Conservation (phyloP, 2,888 invertebrate genomes). For the Chrysodeixis includens region DNA sequence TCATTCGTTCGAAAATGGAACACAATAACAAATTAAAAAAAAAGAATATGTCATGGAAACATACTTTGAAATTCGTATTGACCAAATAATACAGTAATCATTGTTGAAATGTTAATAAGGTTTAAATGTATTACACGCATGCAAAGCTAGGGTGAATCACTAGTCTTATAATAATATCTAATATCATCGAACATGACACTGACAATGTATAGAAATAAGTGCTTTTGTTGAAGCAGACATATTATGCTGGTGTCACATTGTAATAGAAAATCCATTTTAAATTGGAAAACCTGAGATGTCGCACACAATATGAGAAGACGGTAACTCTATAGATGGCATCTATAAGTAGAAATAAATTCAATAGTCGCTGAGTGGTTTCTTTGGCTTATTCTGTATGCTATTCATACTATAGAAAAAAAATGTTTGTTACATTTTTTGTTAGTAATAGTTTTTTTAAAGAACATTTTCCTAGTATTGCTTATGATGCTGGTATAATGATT, state of each 20-base stretch:
- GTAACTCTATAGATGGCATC: neutral
- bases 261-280: conserved; percentile 8
- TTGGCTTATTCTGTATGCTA: neutral
- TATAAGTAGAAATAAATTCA: neutral
- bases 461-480: too few relatives aligned
- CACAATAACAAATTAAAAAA: too few relatives aligned
- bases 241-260: conserved; percentile 13
- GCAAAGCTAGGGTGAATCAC: conserved; percentile 5
- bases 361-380: neutral
- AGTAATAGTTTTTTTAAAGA: too few relatives aligned
- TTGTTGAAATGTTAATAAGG: too few relatives aligned
- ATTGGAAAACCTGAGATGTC: conserved; percentile 1
- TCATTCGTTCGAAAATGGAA: too few relatives aligned
- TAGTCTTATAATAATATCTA: conserved; percentile 46
- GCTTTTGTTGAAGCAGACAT: neutral
- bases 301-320: neutral
- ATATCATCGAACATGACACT: conserved; percentile 20
- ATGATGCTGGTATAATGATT: too few relatives aligned
- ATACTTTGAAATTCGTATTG: too few relatives aligned
- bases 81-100: too few relatives aligned
- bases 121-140: too few relatives aligned
- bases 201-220: neutral
- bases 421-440: too few relatives aligned
- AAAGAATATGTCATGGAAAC: too few relatives aligned
- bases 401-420: too few relatives aligned